Evolutionary conservation across 2,888 invertebrate species (phyloP).

Genomic region (Parnassius glacialis): DNA sequence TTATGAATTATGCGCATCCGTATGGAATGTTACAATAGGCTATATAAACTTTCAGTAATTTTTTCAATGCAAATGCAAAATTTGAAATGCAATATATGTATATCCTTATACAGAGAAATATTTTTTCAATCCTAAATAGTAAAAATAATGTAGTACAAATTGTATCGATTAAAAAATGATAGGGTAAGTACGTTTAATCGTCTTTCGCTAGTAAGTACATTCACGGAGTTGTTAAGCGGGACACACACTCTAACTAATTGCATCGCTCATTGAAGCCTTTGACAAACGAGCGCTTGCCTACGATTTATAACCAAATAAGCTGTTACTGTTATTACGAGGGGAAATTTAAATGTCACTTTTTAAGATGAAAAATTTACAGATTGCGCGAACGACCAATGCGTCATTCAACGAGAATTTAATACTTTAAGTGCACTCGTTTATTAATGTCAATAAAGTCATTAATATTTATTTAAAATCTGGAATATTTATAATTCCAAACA

Average conservation of each 20-base stretch:
- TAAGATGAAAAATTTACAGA: conserved; percentile 66
- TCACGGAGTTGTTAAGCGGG: conserved; percentile 47
- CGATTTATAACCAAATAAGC: conserved; percentile 65
- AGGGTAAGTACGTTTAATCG: conserved; percentile 36
- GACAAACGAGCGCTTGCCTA: conserved; percentile 53
- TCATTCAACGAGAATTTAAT: conserved; percentile 73
- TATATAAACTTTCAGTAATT: not conserved
- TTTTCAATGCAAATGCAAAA: not conserved
- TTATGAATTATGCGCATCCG: conserved; percentile 2
- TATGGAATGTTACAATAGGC: conserved; percentile 6
- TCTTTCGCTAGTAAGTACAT: conserved; percentile 45
- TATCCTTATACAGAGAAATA: not conserved
- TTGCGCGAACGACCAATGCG: conserved; percentile 47
- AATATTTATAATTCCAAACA: conserved; percentile 3
- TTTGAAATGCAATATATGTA: not conserved
- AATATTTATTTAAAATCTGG: conserved; percentile 6
- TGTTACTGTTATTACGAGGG: conserved; percentile 71
- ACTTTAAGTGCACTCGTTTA: conserved; percentile 67
- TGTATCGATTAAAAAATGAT: conserved; percentile 27
- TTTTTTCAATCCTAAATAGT: not conserved
- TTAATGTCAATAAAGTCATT: conserved; percentile 18
- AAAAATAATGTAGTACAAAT: conserved; percentile 1
- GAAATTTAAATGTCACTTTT: conserved; percentile 68
- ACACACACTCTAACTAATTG: conserved; percentile 73
- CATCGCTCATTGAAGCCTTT: conserved; percentile 63